These are phyloP conservation scores for Discoglossus pictus DNA, from an alignment of 2,797 vertebrate genomes.

Conservation along the genomic window DNA sequence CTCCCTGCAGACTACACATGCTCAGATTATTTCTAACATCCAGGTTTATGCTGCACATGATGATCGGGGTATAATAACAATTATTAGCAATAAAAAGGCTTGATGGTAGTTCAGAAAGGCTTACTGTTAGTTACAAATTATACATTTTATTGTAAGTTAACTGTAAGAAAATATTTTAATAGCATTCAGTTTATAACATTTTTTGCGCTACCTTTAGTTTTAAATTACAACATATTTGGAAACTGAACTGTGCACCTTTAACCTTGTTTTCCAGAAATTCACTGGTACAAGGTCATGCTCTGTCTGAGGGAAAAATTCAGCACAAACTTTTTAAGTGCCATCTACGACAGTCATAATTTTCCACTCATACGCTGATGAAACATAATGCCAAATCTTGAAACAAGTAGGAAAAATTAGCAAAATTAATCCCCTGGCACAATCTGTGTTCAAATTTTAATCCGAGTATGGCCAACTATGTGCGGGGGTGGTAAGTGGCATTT, in stretches of 20 bases:
- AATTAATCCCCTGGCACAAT: neutral
- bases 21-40: too few species aligned
- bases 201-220: too few species aligned
- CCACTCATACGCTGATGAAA: neutral
- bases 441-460: conserved; percentile 8
- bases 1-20: too few species aligned
- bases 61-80: too few species aligned
- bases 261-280: conserved; percentile 15
- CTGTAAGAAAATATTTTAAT: too few species aligned
- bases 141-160: too few species aligned
- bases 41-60: too few species aligned
- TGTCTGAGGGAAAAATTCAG: conserved; percentile 9
- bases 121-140: too few species aligned
- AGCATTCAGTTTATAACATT: too few species aligned
- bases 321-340: neutral
- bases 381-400: conserved; percentile 14
- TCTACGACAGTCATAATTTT: conserved; percentile 14
- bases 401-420: neutral
- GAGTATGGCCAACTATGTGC: conserved; percentile 1
- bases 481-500: conserved; percentile 9
- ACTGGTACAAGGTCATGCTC: conserved; percentile 11
- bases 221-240: too few species aligned
- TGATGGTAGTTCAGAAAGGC: too few species aligned
- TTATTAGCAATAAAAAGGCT: too few species aligned
- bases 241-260: conserved; percentile 8